Base-by-base conservation (phyloP, 2,113 vertebrate species). In the Lipophrys pholis region DNA sequence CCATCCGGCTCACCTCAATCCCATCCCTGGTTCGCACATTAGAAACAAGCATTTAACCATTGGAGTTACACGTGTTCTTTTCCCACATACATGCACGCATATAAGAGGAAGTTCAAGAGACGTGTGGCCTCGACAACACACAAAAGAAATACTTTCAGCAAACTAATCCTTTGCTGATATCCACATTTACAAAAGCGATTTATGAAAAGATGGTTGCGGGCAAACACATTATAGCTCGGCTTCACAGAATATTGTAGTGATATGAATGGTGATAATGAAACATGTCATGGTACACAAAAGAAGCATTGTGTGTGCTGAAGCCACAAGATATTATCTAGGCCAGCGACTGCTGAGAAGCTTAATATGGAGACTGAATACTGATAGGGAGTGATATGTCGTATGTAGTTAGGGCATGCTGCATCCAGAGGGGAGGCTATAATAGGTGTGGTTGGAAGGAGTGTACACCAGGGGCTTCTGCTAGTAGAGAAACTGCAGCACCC, bases 321-420 rank as follows among this genome's bases (percentile, higher is more conserved):
- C 62, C 15, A n/a, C n/a, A 46, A 59, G 66, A 73, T 21, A 41
- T 59, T 51, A 86, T 80, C 69, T 76, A 82, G 79, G 72, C 53
- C 76, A 84, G 45, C 8, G 6, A 40, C 58, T 41, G 68, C 66
- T 43, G 51, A 82, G 63, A 57, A 77, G 69, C 69, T 81, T 54
- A 52, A 73, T 59, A 82, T 65, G 57, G 65, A 87, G 55, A 60
- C 66, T 51, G 73, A 78, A 73, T 75, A 81, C 77, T 85, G 76
- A 83, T 83, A 39, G 81, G 70, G 40, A 70, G 52, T 65, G 67
- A 69, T 11, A 53, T 58, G 78, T 52, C 2, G 59, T 59, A 52
- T 69, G 76, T 49, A 58, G 80, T 21, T 62, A 54, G 58, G 52
- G 30, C 39, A 69, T 51, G 66, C 39, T 72, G 61, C 53, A 66